phyloP scores from a whole-genome alignment of 1,140 invertebrate species.

The Metopolophium dirhodum region DNA sequence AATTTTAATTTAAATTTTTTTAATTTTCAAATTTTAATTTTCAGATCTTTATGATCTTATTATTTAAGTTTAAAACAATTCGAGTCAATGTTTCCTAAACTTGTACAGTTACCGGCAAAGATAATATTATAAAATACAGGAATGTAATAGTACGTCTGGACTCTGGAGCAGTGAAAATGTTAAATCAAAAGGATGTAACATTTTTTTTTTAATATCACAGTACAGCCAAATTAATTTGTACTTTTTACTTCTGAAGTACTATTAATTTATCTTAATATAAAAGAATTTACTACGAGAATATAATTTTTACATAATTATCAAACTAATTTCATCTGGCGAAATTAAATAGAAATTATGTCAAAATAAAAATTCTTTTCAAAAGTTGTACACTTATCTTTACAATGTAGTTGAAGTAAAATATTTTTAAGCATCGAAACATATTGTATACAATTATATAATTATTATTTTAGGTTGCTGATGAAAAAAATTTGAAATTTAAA shows the following conservation, averaged over 20 bases:
- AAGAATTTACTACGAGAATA: neutral
- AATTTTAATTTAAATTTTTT: too few relatives aligned
- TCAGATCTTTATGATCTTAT: too few relatives aligned
- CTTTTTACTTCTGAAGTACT: neutral
- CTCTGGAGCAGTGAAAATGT: too few relatives aligned
- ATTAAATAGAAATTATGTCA: neutral
- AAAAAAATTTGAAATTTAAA: constrained; percentile 78
- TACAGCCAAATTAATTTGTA: neutral
- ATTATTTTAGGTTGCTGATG: constrained; percentile 72
- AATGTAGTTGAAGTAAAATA: neutral
- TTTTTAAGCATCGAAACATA: neutral
- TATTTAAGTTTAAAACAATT: too few relatives aligned
- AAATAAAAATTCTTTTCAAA: neutral
- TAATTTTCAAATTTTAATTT: too few relatives aligned
- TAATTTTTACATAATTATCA: neutral
- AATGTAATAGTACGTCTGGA: too few relatives aligned
- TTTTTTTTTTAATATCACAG: neutral
- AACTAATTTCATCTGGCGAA: neutral
- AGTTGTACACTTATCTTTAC: neutral
- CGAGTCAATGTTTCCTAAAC: too few relatives aligned
- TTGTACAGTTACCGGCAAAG: too few relatives aligned
- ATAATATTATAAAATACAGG: too few relatives aligned
- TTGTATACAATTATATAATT: neutral
- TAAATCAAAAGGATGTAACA: neutral
- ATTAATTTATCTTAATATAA: neutral